Percentiles rank a stretch among this genome's conserved stretches.
Evolutionary conservation across 2,113 vertebrate genomes (phyloP).

Genomic region (Varanus komodoensis): DNA sequence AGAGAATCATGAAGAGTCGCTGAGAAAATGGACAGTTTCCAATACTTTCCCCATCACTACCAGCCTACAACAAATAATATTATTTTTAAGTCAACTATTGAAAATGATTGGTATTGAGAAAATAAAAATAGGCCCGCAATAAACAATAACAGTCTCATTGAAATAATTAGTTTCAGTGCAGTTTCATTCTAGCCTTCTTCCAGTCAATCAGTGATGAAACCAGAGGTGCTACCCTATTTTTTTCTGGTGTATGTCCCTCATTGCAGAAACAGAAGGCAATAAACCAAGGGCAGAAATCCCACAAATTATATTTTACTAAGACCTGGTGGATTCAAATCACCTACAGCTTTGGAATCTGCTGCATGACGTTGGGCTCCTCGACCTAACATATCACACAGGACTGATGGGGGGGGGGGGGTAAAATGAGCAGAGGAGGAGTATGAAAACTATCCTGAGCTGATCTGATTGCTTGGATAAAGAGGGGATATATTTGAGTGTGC

Average conservation of each 20-base stretch:
- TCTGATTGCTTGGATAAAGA: no score
- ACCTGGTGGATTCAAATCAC: neutral
- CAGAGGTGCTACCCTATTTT: neutral
- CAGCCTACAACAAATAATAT: slow-evolving; percentile 79
- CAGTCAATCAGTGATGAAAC: neutral
- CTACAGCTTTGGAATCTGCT: neutral
- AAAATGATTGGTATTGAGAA: neutral
- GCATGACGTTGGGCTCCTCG: neutral
- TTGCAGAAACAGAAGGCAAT: neutral
- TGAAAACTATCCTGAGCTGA: no score
- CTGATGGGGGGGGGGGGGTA: neutral
- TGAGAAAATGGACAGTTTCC: slow-evolving; percentile 97
- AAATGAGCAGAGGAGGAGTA: neutral
- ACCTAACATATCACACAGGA: neutral
- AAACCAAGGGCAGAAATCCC: neutral
- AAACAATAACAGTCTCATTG: accelerated
- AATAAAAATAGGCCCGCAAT: neutral
- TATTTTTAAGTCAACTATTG: neutral
- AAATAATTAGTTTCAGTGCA: neutral
- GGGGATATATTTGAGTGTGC: no score
- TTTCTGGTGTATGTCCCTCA: neutral
- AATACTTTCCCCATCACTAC: slow-evolving; percentile 92
- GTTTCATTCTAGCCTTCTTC: neutral
- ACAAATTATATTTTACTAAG: neutral
- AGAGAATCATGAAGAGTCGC: slow-evolving; percentile 97